Evolutionary conservation across 1,140 invertebrate species (phyloP).

Genomic region (Asbolus verrucosus): DNA sequence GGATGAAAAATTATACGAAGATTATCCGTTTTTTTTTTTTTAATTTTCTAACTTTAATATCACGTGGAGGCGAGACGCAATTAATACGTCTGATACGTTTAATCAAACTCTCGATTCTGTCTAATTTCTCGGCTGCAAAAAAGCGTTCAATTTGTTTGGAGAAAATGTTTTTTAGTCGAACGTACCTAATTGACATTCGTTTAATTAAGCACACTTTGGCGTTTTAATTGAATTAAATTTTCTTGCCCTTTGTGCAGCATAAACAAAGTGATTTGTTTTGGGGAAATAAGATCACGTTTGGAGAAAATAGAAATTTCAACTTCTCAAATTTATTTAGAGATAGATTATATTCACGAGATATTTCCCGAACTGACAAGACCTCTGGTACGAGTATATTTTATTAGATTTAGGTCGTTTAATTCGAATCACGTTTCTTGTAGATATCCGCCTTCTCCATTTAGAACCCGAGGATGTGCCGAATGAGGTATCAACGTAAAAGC

Average conservation of each 20-base stretch:
- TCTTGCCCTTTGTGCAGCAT: not conserved
- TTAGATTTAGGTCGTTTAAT: conserved; percentile 50
- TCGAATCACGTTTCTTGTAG: conserved; percentile 50
- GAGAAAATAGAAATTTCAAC: conserved; percentile 28
- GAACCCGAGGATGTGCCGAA: conserved; percentile 50
- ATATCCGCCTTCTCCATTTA: conserved; percentile 50
- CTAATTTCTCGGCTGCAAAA: too few species aligned
- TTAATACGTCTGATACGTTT: too few species aligned
- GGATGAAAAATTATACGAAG: too few species aligned
- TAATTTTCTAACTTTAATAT: too few species aligned
- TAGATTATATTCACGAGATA: conserved; percentile 38
- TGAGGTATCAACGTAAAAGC: conserved; percentile 54
- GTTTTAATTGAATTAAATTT: not conserved
- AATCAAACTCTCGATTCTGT: not conserved
- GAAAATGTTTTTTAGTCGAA: conserved; percentile 4
- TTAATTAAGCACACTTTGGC: conserved; percentile 14
- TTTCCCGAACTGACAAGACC: conserved; percentile 36
- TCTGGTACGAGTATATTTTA: conserved; percentile 46
- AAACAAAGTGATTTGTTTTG: conserved; percentile 6
- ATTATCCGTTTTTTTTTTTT: too few species aligned
- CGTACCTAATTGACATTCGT: conserved; percentile 8
- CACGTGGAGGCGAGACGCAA: too few species aligned
- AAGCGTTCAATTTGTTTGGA: not conserved
- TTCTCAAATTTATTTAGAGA: conserved; percentile 19
- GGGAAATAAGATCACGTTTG: not conserved